These are phyloP conservation scores for Steatocranus sp. DNA, from an alignment of 2,797 vertebrate species.

Conservation along the genomic window DNA sequence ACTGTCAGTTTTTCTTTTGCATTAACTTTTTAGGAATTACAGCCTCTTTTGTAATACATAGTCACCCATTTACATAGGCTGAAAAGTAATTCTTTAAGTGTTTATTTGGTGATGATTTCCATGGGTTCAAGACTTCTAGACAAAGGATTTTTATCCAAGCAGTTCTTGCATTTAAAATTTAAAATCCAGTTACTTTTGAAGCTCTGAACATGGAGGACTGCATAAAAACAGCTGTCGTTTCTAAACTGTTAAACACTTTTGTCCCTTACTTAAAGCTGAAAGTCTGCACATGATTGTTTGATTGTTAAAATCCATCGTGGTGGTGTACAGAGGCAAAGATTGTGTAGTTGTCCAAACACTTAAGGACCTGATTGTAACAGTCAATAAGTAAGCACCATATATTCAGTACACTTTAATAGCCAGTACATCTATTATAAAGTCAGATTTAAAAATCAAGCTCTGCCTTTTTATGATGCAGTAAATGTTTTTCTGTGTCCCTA, in stretches of 20 bases:
- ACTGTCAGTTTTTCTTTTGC: neutral
- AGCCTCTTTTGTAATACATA: neutral
- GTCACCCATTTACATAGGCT: neutral
- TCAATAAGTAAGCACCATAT: neutral
- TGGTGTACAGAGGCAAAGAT: neutral
- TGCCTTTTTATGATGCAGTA: neutral
- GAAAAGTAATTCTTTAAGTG: neutral
- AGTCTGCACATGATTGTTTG: neutral
- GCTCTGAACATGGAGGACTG: rapidly evolving
- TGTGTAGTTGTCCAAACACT: neutral
- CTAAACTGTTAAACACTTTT: neutral
- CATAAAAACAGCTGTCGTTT: neutral
- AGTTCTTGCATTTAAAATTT: neutral
- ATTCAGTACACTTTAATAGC: neutral
- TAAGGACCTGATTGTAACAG: neutral
- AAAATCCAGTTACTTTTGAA: neutral
- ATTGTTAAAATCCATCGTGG: neutral
- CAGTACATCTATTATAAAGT: neutral
- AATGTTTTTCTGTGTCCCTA: neutral
- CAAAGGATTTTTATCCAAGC: neutral
- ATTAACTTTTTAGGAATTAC: neutral
- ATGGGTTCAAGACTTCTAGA: neutral
- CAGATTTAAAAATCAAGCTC: neutral
- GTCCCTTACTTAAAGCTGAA: neutral
- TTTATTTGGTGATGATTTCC: neutral